phyloP scores from a whole-genome alignment of 2,888 invertebrate species.

The Cephus spinipes region DNA sequence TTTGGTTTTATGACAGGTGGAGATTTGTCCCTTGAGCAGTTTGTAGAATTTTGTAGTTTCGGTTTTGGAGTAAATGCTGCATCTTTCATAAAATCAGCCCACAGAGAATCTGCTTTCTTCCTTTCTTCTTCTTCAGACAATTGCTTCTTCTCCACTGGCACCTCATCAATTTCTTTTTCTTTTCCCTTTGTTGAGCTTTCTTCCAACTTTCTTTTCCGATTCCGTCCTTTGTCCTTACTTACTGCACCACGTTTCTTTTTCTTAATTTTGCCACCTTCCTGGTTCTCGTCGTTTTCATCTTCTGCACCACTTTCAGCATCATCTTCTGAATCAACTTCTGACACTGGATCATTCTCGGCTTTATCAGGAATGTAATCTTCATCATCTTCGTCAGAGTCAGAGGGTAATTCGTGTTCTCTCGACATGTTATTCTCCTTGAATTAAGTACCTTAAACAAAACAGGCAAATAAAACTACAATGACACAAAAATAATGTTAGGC shows the following conservation, averaged over 20 bases:
- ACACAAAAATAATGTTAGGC: not conserved
- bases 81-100: conserved; percentile 83
- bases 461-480: not conserved
- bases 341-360: conserved; percentile 71
- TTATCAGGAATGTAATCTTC: conserved; percentile 81
- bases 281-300: conserved; percentile 65
- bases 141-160: conserved; percentile 47
- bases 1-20: conserved; percentile 34
- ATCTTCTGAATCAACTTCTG: conserved; percentile 77
- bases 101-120: conserved; percentile 79
- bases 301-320: conserved; percentile 74
- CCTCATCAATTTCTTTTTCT: conserved; percentile 48
- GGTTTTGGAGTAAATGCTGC: conserved; percentile 61
- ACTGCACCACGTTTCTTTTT: conserved; percentile 41
- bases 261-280: conserved; percentile 40
- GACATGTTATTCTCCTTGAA: conserved; percentile 46
- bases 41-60: conserved; percentile 26
- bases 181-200: conserved; percentile 14
- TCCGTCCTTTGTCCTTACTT: conserved; percentile 29
- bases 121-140: conserved; percentile 75
- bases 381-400: conserved; percentile 81
- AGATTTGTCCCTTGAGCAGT: conserved; percentile 32
- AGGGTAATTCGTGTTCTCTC: conserved; percentile 68
- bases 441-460: not conserved
- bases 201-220: conserved; percentile 12